phyloP scores from a whole-genome alignment of 2,797 vertebrate species.

The Staurois parvus region DNA sequence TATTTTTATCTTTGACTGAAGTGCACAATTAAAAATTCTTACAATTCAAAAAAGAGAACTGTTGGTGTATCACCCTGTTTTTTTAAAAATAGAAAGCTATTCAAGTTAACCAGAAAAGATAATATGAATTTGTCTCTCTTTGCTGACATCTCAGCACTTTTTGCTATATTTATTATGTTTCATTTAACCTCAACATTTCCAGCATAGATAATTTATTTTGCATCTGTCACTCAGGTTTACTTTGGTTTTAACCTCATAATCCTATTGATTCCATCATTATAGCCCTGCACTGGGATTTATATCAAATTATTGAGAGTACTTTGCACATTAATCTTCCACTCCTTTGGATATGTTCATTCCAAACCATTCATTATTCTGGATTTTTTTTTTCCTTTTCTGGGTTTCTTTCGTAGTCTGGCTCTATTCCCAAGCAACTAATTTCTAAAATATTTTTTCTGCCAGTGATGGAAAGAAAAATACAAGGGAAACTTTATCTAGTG shows the following conservation, averaged over 20 bases:
- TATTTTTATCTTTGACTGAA: neutral
- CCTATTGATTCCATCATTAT: slow-evolving; percentile 79
- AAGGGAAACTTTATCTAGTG: slow-evolving; percentile 20
- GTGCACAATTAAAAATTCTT: neutral
- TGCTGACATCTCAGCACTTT: slow-evolving; percentile 30
- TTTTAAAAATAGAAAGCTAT: slow-evolving; percentile 27
- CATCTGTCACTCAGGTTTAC: slow-evolving; percentile 79
- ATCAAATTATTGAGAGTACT: slow-evolving; percentile 69
- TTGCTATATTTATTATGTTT: slow-evolving; percentile 74
- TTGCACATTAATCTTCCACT: slow-evolving; percentile 69
- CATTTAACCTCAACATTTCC: slow-evolving; percentile 78
- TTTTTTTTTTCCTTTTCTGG: slow-evolving; percentile 37
- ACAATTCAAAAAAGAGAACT: neutral
- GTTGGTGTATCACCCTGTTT: neutral
- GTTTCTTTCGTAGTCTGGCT: slow-evolving; percentile 42
- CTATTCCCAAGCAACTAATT: slow-evolving; percentile 46
- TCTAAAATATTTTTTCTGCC: slow-evolving; percentile 31
- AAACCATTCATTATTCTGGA: slow-evolving; percentile 66
- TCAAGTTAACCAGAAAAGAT: slow-evolving; percentile 29
- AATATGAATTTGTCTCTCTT: slow-evolving; percentile 27
- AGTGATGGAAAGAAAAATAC: slow-evolving; percentile 23
- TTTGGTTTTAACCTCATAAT: slow-evolving; percentile 79
- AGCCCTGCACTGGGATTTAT: slow-evolving; percentile 66
- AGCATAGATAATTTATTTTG: slow-evolving; percentile 80
- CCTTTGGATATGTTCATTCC: slow-evolving; percentile 64